phyloP scores from a whole-genome alignment of 2,113 vertebrate species.

The Sardina pilchardus region DNA sequence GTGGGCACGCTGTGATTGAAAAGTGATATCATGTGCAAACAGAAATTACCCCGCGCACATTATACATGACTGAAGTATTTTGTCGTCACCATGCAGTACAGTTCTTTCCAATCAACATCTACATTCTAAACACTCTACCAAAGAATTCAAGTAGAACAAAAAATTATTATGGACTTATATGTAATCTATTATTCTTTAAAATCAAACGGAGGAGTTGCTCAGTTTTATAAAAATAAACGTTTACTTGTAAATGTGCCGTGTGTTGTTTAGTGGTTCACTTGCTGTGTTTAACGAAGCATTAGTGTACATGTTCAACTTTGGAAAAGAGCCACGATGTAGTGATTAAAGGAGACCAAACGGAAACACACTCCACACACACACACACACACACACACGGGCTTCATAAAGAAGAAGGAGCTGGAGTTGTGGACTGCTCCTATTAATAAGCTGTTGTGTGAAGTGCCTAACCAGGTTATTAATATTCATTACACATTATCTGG shows the following conservation, averaged over 20 bases:
- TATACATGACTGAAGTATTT: constrained; percentile 22
- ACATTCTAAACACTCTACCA: neutral
- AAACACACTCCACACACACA: neutral
- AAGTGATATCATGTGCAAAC: neutral
- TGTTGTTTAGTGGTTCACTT: neutral
- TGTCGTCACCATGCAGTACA: constrained; percentile 20
- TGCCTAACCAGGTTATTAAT: constrained; percentile 63
- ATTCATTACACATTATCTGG: constrained; percentile 66
- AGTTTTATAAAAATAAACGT: neutral
- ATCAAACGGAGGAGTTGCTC: neutral
- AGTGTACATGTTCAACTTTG: neutral
- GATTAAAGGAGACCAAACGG: constrained; percentile 10
- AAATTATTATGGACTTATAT: neutral
- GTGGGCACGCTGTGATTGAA: constrained; percentile 37
- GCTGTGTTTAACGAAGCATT: constrained; percentile 8
- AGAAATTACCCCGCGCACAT: neutral
- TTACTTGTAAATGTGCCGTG: neutral
- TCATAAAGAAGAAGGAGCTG: neutral
- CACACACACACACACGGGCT: neutral
- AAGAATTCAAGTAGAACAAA: neutral
- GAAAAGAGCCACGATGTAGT: neutral
- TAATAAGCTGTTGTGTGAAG: constrained; percentile 59
- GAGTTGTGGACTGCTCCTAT: constrained; percentile 30
- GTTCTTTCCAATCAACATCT: neutral
- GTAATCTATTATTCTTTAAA: neutral